Conservation (phyloP, 2,797 vertebrate genomes). For the Danio choprae region DNA sequence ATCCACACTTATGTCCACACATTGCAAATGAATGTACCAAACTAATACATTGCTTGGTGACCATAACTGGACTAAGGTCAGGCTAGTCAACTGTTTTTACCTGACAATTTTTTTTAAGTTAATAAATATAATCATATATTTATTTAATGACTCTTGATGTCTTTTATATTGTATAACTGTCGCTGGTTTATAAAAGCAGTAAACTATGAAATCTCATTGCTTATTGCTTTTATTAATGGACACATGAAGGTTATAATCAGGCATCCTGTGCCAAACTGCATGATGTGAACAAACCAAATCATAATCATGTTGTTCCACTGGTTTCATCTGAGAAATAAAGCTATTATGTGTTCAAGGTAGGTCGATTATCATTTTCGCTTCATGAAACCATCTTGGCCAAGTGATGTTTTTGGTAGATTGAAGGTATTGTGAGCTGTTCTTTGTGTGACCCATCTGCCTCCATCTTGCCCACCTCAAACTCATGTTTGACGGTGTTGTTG, state of each 20-base stretch:
- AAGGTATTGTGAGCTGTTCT: conserved; percentile 57
- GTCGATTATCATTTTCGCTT: conserved; percentile 48
- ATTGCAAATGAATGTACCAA: conserved; percentile 67
- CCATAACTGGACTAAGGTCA: neutral
- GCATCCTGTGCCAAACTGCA: conserved; percentile 18
- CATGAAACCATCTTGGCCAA: conserved; percentile 45
- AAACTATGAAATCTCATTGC: conserved; percentile 9
- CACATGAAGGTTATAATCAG: neutral
- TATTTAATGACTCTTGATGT: neutral
- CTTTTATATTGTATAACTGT: neutral
- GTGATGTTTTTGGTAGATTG: conserved; percentile 48
- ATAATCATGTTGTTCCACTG: conserved; percentile 9
- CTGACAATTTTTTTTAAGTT: neutral
- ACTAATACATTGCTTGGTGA: neutral
- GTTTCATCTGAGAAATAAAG: conserved; percentile 44
- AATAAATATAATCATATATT: neutral
- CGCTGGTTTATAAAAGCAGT: conserved; percentile 2
- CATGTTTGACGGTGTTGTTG: conserved; percentile 56
- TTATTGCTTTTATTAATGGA: conserved; percentile 11
- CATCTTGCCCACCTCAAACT: conserved; percentile 60
- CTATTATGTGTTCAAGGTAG: conserved; percentile 49
- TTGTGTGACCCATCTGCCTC: conserved; percentile 56
- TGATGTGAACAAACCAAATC: conserved; percentile 22
- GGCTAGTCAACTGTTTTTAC: neutral
- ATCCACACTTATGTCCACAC: conserved; percentile 17